phyloP scores from a whole-genome alignment of 2,113 vertebrate species.

The Pardalotus punctatus region DNA sequence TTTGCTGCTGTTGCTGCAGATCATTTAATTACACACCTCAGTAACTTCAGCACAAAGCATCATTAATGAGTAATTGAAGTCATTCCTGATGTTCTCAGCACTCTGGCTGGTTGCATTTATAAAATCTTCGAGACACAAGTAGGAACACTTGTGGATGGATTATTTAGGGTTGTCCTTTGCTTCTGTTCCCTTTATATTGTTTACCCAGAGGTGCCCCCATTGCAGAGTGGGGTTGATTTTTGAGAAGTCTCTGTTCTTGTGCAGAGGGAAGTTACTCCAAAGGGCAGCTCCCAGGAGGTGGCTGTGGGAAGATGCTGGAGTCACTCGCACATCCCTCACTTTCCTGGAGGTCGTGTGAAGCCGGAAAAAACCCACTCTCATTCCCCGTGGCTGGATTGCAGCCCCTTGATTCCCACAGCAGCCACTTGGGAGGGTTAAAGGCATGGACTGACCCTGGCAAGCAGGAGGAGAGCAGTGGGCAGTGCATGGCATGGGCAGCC shows the following conservation, averaged over 20 bases:
- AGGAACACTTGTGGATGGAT: background rate
- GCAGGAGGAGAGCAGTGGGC: background rate
- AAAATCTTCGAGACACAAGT: background rate
- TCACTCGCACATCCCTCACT: background rate
- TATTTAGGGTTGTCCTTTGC: background rate
- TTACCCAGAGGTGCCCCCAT: background rate
- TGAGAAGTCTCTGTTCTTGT: background rate
- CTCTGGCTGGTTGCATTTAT: background rate
- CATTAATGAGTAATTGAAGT: background rate
- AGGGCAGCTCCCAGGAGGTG: background rate
- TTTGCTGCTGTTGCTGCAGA: background rate
- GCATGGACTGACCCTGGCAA: background rate
- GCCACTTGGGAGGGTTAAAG: background rate
- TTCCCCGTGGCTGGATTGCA: background rate
- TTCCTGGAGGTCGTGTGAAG: slow-evolving; percentile 8
- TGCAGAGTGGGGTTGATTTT: background rate
- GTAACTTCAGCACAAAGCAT: background rate
- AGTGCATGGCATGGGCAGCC: background rate
- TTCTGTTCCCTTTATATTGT: background rate
- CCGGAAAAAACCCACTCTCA: background rate
- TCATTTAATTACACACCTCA: background rate
- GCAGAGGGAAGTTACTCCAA: background rate
- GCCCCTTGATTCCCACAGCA: background rate
- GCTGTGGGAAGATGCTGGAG: slow-evolving; percentile 11
- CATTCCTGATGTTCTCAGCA: background rate